Percentiles rank a stretch among this genome's conserved stretches.
These are phyloP conservation scores for Matsumyia berberina DNA, from an alignment of 2,888 invertebrate genomes.

Conservation along the genomic window DNA sequence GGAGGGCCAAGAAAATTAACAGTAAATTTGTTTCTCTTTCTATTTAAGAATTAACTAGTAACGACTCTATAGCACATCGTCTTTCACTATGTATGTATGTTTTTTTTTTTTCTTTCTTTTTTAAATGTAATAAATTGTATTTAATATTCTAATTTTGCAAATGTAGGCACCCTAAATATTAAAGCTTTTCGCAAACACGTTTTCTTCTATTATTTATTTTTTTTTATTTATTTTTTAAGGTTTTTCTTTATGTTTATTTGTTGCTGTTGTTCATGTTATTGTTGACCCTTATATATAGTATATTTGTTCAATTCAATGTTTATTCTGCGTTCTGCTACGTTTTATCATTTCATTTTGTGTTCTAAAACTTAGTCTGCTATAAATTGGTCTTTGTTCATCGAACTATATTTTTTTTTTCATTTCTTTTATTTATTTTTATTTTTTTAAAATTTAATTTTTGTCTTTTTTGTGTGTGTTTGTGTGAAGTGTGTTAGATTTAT, in stretches of 20 bases:
- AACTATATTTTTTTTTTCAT: conserved; percentile 66
- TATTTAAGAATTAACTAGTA: conserved; percentile 78
- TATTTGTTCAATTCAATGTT: conserved; percentile 60
- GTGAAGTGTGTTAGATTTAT: conserved; percentile 33
- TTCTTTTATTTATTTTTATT: conserved; percentile 39
- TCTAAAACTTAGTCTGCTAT: conserved; percentile 75
- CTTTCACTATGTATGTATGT: conserved; percentile 71
- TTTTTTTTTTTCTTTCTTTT: conserved; percentile 51
- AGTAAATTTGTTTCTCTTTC: conserved; percentile 75
- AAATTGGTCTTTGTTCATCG: conserved; percentile 77
- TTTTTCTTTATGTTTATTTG: conserved; percentile 58
- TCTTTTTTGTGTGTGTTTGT: conserved; percentile 58
- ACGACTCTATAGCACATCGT: conserved; percentile 77
- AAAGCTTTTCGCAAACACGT: conserved; percentile 84
- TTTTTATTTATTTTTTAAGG: conserved; percentile 72
- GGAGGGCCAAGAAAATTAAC: conserved; percentile 76
- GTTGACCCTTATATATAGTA: conserved; percentile 63
- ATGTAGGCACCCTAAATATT: conserved; percentile 85
- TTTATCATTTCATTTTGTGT: conserved; percentile 60
- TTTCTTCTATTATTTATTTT: conserved; percentile 81
- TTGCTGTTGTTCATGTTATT: conserved; percentile 63
- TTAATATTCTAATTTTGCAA: conserved; percentile 83
- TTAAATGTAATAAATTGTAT: conserved; percentile 80
- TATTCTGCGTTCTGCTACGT: conserved; percentile 64
- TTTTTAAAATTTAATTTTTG: conserved; percentile 52